Evolutionary conservation across 2,113 vertebrate genomes (phyloP).

Genomic region (Mungos mungo): DNA sequence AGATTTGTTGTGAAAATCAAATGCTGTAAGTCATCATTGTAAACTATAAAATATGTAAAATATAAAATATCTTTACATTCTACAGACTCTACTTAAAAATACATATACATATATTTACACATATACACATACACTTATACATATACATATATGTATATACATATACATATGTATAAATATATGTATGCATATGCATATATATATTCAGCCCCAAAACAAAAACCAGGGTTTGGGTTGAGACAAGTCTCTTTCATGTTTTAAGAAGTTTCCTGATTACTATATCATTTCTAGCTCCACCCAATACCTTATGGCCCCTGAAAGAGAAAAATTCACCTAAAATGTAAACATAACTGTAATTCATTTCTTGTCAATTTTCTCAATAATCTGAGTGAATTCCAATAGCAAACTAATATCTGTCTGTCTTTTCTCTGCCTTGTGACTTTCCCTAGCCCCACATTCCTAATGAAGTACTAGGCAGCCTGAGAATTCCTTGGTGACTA

Average conservation of each 20-base stretch:
- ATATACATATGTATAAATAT: too few species aligned
- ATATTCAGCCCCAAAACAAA: neutral
- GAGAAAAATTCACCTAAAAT: neutral
- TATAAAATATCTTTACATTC: neutral
- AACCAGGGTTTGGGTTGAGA: neutral
- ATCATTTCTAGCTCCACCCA: neutral
- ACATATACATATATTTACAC: too few species aligned
- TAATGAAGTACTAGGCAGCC: neutral
- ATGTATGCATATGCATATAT: too few species aligned
- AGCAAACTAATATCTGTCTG: neutral
- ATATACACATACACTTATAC: neutral
- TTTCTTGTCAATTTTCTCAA: slow-evolving; percentile 7
- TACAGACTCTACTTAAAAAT: neutral
- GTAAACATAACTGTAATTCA: slow-evolving; percentile 7
- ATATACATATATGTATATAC: too few species aligned
- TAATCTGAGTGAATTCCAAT: neutral
- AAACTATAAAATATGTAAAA: neutral
- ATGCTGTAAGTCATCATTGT: neutral
- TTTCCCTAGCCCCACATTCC: neutral
- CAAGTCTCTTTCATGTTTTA: neutral
- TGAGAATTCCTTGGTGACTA: neutral
- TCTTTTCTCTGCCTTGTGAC: neutral
- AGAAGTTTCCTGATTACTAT: neutral
- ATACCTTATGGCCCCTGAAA: neutral
- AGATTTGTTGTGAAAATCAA: neutral